Percentiles rank a stretch among this genome's conserved stretches.
phyloP scores from a whole-genome alignment of 2,113 vertebrate species.

The Pelecanus crispus region DNA sequence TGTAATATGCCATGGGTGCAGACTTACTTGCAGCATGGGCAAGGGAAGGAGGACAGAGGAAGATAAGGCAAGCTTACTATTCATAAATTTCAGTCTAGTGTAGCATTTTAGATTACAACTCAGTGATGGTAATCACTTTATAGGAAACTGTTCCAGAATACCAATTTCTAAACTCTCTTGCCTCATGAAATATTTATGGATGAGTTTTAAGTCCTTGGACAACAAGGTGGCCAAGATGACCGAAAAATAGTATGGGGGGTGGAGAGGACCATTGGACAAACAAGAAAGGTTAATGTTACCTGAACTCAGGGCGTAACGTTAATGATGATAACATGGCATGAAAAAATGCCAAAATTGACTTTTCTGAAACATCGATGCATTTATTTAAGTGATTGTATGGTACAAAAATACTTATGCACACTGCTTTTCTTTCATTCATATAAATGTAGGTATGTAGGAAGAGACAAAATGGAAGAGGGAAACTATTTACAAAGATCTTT shows the following conservation, averaged over 20 bases:
- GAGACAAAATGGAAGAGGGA: background rate
- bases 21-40: background rate
- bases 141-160: conserved; percentile 7
- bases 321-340: background rate
- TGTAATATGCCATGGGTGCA: background rate
- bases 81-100: conserved; percentile 13
- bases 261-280: background rate
- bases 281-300: background rate
- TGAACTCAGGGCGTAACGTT: background rate
- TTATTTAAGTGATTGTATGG: background rate
- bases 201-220: background rate
- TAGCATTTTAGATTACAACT: conserved; percentile 32
- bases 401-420: background rate
- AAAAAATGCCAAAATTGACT: background rate
- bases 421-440: background rate
- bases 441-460: background rate
- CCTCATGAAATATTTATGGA: background rate
- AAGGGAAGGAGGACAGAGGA: background rate
- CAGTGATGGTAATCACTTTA: conserved; percentile 1
- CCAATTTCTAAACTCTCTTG: background rate
- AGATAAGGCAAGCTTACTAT: conserved; percentile 6
- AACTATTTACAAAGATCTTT: background rate
- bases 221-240: background rate
- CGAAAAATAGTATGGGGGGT: background rate
- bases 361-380: background rate